Base-by-base conservation (phyloP, 1,140 invertebrate genomes). In the Drosophila subobscura region DNA sequence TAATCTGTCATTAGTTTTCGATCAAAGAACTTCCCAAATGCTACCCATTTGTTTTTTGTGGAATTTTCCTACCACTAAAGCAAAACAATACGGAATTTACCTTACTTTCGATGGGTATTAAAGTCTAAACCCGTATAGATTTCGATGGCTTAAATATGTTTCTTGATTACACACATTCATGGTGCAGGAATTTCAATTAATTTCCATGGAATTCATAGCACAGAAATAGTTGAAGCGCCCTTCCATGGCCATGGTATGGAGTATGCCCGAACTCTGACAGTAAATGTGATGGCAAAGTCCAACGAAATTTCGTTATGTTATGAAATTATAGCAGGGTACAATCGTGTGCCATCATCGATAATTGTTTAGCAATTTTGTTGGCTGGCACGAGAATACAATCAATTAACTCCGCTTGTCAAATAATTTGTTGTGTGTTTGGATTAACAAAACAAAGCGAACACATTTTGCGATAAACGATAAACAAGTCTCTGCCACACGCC, bases 331-430 rank as follows among this genome's bases (percentile, higher is more conserved):
- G 14, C 8, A 10, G 46, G 47, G 40, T 41, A 29, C 4, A 6
- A 14, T 3, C 42, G 14, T 33, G 23, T 40, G 46, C 33, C 22
- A 52, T 49, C 25, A 73, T 57, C 23, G 5, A 14, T 41, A n/a
- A 20, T n/a, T 22, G 16, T 46, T 63, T 61, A 8, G 41, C 45
- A 46, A 53, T 50, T 45, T 45, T 3, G 63, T 25, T 42, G 40
- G 14, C 40, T 55, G 79, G 41, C 81, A 83, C 79, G 73, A 88
- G 75, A 88, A 88, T 70, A 59, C 83, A 88, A 88, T 88, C 83
- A 88, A 88, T 88, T 88, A 88, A 55, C 33, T 57, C 33, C 27
- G 61, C 83, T 83, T 88, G 83, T 88, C 83, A 88, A 83, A 70
- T 79, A 60, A 57, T 72, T 76, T 88, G 78, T 88, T 88, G 60